Evolutionary conservation across 2,797 vertebrate genomes (phyloP).

Genomic region (Pelochelys cantorii): DNA sequence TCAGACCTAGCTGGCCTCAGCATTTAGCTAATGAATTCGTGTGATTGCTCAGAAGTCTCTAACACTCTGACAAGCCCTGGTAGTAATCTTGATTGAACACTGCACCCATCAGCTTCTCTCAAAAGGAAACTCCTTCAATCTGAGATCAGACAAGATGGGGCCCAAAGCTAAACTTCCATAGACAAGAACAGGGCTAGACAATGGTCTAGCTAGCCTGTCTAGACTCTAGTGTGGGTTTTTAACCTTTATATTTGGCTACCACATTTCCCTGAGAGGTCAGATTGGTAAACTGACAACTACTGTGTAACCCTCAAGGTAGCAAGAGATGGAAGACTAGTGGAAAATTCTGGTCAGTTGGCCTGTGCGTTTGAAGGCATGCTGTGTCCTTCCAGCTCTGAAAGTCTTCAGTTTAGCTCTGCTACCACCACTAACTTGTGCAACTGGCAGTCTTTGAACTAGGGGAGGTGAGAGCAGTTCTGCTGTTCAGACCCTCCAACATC

Average conservation of each 20-base stretch:
- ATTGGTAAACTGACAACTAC: too few relatives aligned
- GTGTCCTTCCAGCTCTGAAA: not conserved
- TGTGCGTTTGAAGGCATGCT: not conserved
- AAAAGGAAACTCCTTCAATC: not conserved
- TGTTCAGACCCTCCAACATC: not conserved
- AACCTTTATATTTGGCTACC: too few relatives aligned
- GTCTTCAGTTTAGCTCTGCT: not conserved
- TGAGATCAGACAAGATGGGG: too few relatives aligned
- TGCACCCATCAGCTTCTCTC: not conserved
- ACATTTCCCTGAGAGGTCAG: too few relatives aligned
- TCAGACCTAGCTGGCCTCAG: too few relatives aligned
- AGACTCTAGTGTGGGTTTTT: not conserved
- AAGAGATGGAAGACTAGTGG: accelerated
- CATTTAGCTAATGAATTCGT: accelerated
- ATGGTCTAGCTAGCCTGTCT: too few relatives aligned
- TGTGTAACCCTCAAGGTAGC: accelerated
- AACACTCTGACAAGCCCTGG: accelerated
- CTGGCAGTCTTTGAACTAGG: not conserved
- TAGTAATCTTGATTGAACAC: not conserved
- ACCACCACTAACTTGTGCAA: not conserved
- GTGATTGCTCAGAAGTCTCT: accelerated
- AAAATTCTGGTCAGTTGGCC: not conserved
- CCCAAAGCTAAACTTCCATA: too few relatives aligned
- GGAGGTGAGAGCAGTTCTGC: not conserved
- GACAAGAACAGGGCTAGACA: too few relatives aligned